phyloP scores from a whole-genome alignment of 2,797 vertebrate species.

The Phataginus tetradactyla region DNA sequence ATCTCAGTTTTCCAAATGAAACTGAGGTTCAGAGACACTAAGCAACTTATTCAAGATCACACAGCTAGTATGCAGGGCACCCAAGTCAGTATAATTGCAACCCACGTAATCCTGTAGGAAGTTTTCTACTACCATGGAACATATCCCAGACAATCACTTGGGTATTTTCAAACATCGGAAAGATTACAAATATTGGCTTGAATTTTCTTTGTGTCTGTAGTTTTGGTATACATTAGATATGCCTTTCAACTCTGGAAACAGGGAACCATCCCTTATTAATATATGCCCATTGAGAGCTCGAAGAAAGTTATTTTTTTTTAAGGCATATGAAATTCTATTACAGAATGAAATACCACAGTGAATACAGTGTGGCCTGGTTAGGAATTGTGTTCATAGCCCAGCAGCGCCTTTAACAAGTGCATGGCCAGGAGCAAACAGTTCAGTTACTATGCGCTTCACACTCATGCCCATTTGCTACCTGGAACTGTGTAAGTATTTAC shows the following conservation, averaged over 20 bases:
- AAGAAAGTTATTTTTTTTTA: background rate
- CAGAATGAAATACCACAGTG: background rate
- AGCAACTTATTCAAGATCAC: background rate
- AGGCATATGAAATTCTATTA: background rate
- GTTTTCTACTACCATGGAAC: background rate
- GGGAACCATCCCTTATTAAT: background rate
- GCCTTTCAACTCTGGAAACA: background rate
- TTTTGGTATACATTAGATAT: background rate
- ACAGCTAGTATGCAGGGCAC: background rate
- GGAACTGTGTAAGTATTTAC: too few species aligned
- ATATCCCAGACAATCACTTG: background rate
- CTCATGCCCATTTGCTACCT: background rate
- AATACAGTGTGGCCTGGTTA: background rate
- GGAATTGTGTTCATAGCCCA: background rate
- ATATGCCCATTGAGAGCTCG: background rate
- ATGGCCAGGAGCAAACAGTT: accelerated
- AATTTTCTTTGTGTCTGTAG: background rate
- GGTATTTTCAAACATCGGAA: background rate
- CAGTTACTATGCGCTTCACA: accelerated
- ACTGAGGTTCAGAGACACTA: background rate
- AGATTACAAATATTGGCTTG: background rate
- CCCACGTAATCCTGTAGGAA: background rate
- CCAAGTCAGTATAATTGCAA: background rate
- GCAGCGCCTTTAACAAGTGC: background rate
- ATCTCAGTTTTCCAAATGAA: background rate